phyloP scores from a whole-genome alignment of 2,888 invertebrate species.

The Volucella bombylans region DNA sequence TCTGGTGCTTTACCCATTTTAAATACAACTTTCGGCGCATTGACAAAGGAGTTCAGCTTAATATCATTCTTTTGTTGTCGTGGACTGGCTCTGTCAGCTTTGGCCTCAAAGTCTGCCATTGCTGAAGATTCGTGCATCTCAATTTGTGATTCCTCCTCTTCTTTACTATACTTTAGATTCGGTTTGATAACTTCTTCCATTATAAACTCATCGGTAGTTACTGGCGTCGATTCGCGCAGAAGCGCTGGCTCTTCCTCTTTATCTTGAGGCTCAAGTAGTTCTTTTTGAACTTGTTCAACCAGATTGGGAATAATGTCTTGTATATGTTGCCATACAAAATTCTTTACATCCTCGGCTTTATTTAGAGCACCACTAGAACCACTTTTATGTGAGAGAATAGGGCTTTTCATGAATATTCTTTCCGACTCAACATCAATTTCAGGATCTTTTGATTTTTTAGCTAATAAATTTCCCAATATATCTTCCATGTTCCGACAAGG shows the following conservation, averaged over 20 bases:
- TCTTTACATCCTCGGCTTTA: constrained; percentile 79
- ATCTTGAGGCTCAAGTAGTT: constrained; percentile 77
- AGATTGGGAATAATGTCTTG: constrained; percentile 82
- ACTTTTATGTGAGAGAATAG: constrained; percentile 77
- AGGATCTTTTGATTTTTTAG: constrained; percentile 75
- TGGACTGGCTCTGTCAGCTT: constrained; percentile 76
- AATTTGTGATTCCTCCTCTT: constrained; percentile 77
- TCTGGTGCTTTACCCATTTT: constrained; percentile 76
- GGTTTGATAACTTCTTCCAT: constrained; percentile 80
- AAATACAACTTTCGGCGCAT: constrained; percentile 75
- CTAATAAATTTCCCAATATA: constrained; percentile 79
- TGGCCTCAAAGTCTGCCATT: constrained; percentile 78
- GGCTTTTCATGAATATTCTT: constrained; percentile 81
- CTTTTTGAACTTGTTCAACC: constrained; percentile 81
- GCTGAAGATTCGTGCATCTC: constrained; percentile 77
- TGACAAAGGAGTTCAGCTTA: constrained; percentile 73
- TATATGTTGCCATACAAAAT: constrained; percentile 82
- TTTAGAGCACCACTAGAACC: background rate
- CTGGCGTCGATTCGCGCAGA: constrained; percentile 60
- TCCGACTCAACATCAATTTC: constrained; percentile 79
- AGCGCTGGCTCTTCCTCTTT: constrained; percentile 13
- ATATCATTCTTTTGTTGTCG: constrained; percentile 76
- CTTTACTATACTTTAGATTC: constrained; percentile 77
- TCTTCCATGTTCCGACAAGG: constrained; percentile 80
- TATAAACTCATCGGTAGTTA: constrained; percentile 28